phyloP scores from a whole-genome alignment of 2,797 vertebrate species.

The Melanogrammus aeglefinus region DNA sequence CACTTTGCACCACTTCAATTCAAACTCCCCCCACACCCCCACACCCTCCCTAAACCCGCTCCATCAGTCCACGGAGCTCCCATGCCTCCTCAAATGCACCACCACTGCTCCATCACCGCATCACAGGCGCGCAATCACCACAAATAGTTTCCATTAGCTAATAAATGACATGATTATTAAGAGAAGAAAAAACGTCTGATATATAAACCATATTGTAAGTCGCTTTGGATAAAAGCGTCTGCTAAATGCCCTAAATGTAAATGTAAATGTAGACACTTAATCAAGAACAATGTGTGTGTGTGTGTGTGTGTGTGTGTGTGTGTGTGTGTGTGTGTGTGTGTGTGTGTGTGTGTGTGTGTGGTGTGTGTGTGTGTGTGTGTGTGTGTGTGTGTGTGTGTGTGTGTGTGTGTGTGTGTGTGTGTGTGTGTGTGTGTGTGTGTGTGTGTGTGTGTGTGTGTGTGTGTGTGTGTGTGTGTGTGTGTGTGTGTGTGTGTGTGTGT shows the following conservation, averaged over 20 bases:
- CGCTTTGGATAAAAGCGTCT: too few species aligned
- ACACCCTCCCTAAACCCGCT: not conserved
- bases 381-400: constrained; percentile 2
- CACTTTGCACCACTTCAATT: constrained; percentile 72
- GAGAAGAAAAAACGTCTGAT: not conserved
- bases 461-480: not conserved
- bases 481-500: constrained; percentile 1
- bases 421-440: not conserved
- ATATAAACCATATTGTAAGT: not conserved
- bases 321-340: constrained; percentile 2
- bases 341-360: not conserved
- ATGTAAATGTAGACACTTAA: not conserved
- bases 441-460: not conserved
- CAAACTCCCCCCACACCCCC: constrained; percentile 26
- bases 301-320: not conserved
- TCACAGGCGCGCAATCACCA: not conserved
- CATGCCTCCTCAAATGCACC: not conserved
- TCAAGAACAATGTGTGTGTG: not conserved
- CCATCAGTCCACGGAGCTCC: not conserved
- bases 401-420: not conserved
- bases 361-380: not conserved
- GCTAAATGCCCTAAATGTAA: too few species aligned
- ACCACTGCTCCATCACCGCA: not conserved
- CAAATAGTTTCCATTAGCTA: not conserved
- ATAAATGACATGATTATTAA: not conserved